Evolutionary conservation across 2,797 vertebrate genomes (phyloP).

Genomic region (Chaetodon trifasciatus): DNA sequence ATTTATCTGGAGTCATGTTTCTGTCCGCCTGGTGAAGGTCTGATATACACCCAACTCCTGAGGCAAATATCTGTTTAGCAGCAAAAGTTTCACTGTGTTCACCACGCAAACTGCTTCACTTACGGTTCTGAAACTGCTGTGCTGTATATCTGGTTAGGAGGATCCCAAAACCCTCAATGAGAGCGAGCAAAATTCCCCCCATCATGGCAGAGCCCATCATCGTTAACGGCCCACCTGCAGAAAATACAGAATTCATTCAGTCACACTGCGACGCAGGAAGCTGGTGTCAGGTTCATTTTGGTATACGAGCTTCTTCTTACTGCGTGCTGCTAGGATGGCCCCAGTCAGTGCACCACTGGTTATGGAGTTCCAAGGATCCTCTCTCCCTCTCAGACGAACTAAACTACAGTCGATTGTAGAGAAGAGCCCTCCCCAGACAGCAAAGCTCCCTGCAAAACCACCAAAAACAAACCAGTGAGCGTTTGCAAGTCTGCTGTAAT

Average conservation of each 20-base stretch:
- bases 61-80: background rate
- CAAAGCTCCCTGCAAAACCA: conserved; percentile 89
- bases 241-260: conserved; percentile 16
- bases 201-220: conserved; percentile 95
- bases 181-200: conserved; percentile 90
- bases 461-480: conserved; percentile 22
- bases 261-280: background rate
- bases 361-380: conserved; percentile 96
- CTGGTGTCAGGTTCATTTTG: background rate
- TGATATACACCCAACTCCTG: background rate
- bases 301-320: conserved; percentile 78
- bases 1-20: background rate
- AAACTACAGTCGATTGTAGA: conserved; percentile 94
- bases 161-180: conserved; percentile 94
- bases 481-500: background rate
- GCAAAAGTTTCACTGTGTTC: background rate
- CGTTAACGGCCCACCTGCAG: conserved; percentile 90
- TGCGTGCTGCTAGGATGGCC: conserved; percentile 91
- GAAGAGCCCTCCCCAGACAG: conserved; percentile 93
- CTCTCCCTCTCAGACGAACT: conserved; percentile 89
- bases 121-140: conserved; percentile 92
- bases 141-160: conserved; percentile 93
- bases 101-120: conserved; percentile 68
- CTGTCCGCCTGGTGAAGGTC: background rate
- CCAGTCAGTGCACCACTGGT: conserved; percentile 92